Percentiles rank a stretch among this genome's conserved stretches.
Evolutionary conservation across 2,113 vertebrate genomes (phyloP).

Genomic region (Coracopsis vasa): DNA sequence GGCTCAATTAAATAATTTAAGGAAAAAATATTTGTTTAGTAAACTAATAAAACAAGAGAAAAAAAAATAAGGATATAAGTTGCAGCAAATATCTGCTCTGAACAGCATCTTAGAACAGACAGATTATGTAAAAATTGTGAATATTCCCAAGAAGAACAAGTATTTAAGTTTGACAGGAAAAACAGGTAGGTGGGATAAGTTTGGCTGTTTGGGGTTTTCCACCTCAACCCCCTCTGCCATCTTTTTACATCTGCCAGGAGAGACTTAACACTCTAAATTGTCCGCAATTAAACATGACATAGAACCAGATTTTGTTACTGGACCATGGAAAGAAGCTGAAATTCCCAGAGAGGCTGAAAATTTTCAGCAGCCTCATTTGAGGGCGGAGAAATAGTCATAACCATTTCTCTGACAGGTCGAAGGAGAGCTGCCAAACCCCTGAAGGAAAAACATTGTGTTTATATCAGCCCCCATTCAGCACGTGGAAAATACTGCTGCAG

Average conservation of each 20-base stretch:
- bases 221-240: not conserved
- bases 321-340: slow-evolving; percentile 62
- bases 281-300: slow-evolving; percentile 60
- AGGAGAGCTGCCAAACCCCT: slow-evolving; percentile 16
- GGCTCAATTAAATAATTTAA: not conserved
- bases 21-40: not conserved
- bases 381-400: slow-evolving; percentile 66
- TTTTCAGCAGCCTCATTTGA: slow-evolving; percentile 72
- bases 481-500: slow-evolving; percentile 20
- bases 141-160: not conserved
- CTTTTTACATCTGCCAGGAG: not conserved
- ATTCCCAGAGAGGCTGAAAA: slow-evolving; percentile 77
- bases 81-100: not conserved
- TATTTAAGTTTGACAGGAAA: not conserved
- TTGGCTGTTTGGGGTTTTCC: not conserved
- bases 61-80: not conserved
- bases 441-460: slow-evolving; percentile 46
- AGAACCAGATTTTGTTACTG: slow-evolving; percentile 57
- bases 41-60: not conserved
- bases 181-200: not conserved
- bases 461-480: not conserved
- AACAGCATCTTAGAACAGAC: not conserved
- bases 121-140: not conserved
- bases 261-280: slow-evolving; percentile 35
- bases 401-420: slow-evolving; percentile 67